phyloP scores from a whole-genome alignment of 1,140 invertebrate species.

The Tetragnatha versicolor region DNA sequence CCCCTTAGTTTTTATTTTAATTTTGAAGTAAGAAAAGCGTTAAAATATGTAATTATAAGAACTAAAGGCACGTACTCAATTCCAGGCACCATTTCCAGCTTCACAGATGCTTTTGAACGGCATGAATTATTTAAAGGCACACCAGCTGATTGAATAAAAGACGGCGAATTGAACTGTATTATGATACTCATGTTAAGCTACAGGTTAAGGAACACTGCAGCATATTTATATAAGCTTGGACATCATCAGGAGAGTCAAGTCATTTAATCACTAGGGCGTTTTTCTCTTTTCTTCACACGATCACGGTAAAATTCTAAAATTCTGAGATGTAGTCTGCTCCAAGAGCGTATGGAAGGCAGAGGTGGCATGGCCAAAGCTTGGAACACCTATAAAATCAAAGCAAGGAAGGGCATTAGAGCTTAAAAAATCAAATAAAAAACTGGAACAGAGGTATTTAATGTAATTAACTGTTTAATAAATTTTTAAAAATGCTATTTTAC shows the following conservation, averaged over 20 bases:
- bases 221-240: not conserved
- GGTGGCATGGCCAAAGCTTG: conserved; percentile 31
- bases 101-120: conserved; percentile 3
- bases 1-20: no score
- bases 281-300: conserved; percentile 41
- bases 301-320: conserved; percentile 50
- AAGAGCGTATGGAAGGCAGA: conserved; percentile 6
- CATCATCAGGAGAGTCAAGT: not conserved
- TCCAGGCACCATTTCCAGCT: conserved; percentile 49
- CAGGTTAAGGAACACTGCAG: conserved; percentile 30
- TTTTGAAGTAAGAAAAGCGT: no score
- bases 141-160: conserved; percentile 22
- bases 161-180: conserved; percentile 37
- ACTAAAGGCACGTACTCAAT: conserved; percentile 32
- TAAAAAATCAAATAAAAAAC: not conserved
- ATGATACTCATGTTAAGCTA: conserved; percentile 54
- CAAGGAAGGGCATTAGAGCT: not conserved
- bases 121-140: conserved; percentile 37
- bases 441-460: not conserved
- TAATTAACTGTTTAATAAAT: not conserved
- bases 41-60: not conserved
- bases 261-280: conserved; percentile 11
- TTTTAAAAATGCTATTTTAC: not conserved
- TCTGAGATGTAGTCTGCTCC: conserved; percentile 31
- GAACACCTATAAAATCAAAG: conserved; percentile 9